These are phyloP conservation scores for Hedya salicella DNA, from an alignment of 2,888 invertebrate genomes.

Conservation along the genomic window DNA sequence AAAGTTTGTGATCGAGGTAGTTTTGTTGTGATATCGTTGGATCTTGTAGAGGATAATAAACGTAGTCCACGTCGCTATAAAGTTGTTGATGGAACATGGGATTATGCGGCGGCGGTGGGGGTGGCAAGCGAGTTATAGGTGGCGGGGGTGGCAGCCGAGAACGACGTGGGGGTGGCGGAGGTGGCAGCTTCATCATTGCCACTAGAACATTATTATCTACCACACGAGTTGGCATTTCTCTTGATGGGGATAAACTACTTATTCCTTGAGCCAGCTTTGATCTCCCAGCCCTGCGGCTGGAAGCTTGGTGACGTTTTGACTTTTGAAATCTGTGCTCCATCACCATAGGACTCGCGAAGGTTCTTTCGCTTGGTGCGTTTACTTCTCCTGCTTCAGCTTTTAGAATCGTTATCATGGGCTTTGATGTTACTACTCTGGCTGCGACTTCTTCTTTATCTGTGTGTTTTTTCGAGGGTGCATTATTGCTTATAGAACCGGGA, in stretches of 20 bases:
- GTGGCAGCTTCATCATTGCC: conserved; percentile 86
- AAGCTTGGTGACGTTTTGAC: conserved; percentile 78
- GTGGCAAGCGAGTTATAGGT: conserved; percentile 86
- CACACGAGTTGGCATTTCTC: conserved; percentile 70
- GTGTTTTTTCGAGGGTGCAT: conserved; percentile 55
- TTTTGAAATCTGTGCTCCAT: conserved; percentile 80
- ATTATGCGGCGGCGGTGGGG: conserved; percentile 91
- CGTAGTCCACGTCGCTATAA: conserved; percentile 96
- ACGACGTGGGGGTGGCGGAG: conserved; percentile 84
- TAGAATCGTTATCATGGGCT: conserved; percentile 90
- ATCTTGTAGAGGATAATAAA: conserved; percentile 95
- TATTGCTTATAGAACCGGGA: conserved; percentile 71
- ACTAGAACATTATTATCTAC: conserved; percentile 82
- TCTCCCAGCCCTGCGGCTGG: conserved; percentile 86
- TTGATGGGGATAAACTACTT: conserved; percentile 76
- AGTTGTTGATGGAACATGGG: conserved; percentile 95
- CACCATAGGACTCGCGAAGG: conserved; percentile 81
- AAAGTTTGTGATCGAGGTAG: conserved; percentile 94
- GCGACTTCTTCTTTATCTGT: conserved; percentile 87
- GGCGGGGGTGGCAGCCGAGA: conserved; percentile 89
- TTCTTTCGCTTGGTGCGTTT: conserved; percentile 85
- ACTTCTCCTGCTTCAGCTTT: conserved; percentile 91
- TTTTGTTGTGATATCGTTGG: conserved; percentile 96
- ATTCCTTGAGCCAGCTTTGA: conserved; percentile 84
- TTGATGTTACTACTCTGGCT: conserved; percentile 90